Conservation (phyloP, 2,888 invertebrate species). For the Amblyjoppa fuscipennis region DNA sequence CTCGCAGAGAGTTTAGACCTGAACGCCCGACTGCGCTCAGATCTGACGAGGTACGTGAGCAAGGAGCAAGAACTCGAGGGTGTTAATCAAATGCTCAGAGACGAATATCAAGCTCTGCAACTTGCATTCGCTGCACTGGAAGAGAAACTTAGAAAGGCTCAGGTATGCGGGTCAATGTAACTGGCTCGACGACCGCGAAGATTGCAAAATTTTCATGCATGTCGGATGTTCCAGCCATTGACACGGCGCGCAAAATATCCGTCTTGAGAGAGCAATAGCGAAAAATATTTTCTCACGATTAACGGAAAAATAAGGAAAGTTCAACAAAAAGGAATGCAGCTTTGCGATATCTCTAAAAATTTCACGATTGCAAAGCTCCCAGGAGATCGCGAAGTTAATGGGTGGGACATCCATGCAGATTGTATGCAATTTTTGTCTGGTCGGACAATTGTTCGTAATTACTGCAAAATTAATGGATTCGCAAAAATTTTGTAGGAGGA, state of each 20-base stretch:
- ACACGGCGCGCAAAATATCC: neutral
- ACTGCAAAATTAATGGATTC: neutral
- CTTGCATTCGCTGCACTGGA: constrained; percentile 96
- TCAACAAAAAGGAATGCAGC: neutral
- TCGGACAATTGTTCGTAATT: neutral
- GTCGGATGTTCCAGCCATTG: constrained; percentile 5
- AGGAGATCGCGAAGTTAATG: neutral
- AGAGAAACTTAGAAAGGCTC: constrained; percentile 93
- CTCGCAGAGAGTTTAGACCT: constrained; percentile 89
- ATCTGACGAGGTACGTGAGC: constrained; percentile 90
- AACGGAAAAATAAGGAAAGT: neutral
- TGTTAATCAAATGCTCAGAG: constrained; percentile 94
- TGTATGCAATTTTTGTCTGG: neutral
- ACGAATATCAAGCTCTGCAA: constrained; percentile 98
- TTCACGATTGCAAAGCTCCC: neutral
- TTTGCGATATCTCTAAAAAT: neutral
- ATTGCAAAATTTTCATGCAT: constrained; percentile 33
- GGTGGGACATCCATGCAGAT: neutral
- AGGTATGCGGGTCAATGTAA: constrained; percentile 86
- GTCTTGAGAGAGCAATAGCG: neutral
- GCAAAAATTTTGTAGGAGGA: constrained; percentile 90
- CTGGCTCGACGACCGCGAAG: neutral
- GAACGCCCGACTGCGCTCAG: constrained; percentile 90
- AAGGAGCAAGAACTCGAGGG: constrained; percentile 92
- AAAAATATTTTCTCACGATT: neutral